These are phyloP conservation scores for Lagopus leucura DNA, from an alignment of 2,113 vertebrate species.

Conservation along the genomic window DNA sequence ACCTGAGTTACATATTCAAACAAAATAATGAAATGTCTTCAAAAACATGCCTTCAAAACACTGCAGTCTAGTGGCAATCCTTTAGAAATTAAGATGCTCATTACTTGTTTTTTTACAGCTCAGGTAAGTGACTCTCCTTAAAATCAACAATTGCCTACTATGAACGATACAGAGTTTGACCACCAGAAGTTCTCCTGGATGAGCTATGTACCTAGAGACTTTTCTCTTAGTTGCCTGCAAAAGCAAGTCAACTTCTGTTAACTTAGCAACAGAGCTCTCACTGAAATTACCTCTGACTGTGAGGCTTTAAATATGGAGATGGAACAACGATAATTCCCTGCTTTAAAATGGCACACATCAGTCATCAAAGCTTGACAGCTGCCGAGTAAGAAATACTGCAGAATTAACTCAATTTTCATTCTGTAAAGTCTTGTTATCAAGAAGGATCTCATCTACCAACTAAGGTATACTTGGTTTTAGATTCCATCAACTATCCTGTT, in stretches of 20 bases:
- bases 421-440: not conserved
- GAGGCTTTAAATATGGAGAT: not conserved
- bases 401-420: not conserved
- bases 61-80: not conserved
- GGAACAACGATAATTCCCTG: not conserved
- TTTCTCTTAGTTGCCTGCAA: not conserved
- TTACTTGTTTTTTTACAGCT: not conserved
- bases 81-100: not conserved
- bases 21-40: not conserved
- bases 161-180: not conserved
- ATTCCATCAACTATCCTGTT: not conserved
- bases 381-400: not conserved
- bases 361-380: not conserved
- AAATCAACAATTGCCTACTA: not conserved
- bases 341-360: not conserved
- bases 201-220: not conserved
- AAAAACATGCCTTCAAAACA: not conserved
- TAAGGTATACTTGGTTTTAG: not conserved
- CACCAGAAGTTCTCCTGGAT: not conserved
- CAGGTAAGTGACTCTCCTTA: not conserved
- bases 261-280: not conserved
- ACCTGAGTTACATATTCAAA: not conserved
- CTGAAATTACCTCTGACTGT: not conserved
- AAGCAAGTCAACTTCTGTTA: not conserved
- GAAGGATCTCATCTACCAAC: not conserved